Conservation (phyloP, 2,888 invertebrate species). For the Leptothorax acervorum region DNA sequence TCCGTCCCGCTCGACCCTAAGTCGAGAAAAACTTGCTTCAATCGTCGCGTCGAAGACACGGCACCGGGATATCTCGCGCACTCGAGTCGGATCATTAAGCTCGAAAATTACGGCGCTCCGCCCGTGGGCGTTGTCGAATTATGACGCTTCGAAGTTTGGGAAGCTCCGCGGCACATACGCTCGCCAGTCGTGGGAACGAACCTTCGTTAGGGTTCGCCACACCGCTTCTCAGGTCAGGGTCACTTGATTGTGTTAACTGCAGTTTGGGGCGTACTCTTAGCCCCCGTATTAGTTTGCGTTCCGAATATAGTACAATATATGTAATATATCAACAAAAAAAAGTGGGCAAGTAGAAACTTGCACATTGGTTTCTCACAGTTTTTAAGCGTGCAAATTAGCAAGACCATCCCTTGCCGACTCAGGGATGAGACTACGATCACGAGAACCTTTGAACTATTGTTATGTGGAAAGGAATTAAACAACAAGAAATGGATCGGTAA, state of each 20-base stretch:
- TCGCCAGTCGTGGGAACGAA: constrained; percentile 27
- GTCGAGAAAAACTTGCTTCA: constrained; percentile 6
- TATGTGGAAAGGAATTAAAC: no score
- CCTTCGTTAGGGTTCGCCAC: constrained; percentile 15
- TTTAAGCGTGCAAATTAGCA: no score
- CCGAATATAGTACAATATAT: neutral
- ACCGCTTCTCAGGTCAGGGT: constrained; percentile 3
- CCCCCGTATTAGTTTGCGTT: neutral
- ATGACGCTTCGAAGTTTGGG: constrained; percentile 23
- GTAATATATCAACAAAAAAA: neutral
- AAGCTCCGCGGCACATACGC: neutral
- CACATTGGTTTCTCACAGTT: no score
- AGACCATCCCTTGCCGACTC: no score
- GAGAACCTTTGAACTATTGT: no score
- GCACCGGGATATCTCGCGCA: neutral
- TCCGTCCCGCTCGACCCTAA: neutral
- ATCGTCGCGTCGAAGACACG: constrained; percentile 8
- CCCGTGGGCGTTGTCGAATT: constrained; percentile 46
- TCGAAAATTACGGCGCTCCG: constrained; percentile 27
- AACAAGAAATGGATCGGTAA: no score
- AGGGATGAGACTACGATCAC: no score
- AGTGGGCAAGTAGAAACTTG: no score
- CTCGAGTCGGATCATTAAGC: constrained; percentile 56
- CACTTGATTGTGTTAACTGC: constrained; percentile 10
- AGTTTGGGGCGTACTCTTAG: neutral